Percentiles rank a stretch among this genome's conserved stretches.
phyloP scores from a whole-genome alignment of 2,113 vertebrate genomes.

The Mungos mungo region DNA sequence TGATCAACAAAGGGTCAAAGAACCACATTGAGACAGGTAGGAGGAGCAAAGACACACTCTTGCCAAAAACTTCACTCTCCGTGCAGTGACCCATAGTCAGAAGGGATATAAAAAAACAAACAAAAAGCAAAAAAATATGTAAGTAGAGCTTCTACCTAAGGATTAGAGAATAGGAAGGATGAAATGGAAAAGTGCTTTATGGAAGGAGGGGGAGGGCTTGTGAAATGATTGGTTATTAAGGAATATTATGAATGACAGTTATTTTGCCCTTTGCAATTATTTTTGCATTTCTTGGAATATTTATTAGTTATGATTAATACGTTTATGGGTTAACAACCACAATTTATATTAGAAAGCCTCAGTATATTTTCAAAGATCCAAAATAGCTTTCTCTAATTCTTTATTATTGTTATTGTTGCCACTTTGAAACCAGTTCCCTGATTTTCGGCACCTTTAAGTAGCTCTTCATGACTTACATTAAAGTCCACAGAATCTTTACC shows the following conservation, averaged over 20 bases:
- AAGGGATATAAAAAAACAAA: neutral
- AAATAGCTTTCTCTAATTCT: neutral
- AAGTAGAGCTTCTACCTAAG: neutral
- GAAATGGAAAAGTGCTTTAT: neutral
- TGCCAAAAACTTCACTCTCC: neutral
- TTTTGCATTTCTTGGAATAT: neutral
- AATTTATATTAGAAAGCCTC: neutral
- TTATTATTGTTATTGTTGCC: neutral
- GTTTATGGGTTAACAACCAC: neutral
- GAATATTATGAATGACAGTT: neutral
- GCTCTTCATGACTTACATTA: neutral
- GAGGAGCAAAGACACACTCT: neutral
- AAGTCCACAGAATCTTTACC: neutral
- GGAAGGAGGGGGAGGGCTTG: neutral
- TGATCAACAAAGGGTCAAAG: neutral
- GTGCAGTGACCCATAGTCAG: neutral
- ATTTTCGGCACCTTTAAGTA: neutral
- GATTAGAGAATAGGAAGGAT: neutral
- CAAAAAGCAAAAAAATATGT: neutral
- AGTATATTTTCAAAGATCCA: constrained; percentile 4
- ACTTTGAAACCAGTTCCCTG: neutral
- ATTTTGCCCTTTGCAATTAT: constrained; percentile 12
- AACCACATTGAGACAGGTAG: neutral
- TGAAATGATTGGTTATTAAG: neutral
- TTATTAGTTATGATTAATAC: neutral